phyloP scores from a whole-genome alignment of 2,797 vertebrate genomes.

The Oreochromis grahami region DNA sequence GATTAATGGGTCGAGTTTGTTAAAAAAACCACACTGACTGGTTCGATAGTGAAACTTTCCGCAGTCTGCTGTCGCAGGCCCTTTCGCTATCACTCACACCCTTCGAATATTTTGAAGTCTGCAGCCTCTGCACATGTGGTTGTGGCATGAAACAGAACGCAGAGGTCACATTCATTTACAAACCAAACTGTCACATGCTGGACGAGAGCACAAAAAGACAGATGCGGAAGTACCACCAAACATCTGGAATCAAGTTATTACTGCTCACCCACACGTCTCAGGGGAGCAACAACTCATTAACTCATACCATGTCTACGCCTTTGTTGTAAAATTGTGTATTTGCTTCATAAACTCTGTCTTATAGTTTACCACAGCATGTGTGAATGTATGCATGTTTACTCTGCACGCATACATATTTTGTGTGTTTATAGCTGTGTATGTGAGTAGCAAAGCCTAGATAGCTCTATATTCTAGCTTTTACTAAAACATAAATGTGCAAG shows the following conservation, averaged over 20 bases:
- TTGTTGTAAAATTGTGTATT: not conserved
- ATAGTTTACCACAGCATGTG: not conserved
- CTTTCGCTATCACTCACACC: not conserved
- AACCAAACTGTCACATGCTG: not conserved
- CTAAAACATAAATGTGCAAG: not conserved
- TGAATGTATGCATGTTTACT: not conserved
- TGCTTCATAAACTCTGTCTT: not conserved
- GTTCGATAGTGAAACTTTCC: not conserved
- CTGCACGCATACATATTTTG: not conserved
- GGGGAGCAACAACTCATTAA: slow-evolving; percentile 2
- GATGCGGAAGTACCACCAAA: slow-evolving; percentile 8
- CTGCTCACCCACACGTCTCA: not conserved
- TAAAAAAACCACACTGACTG: not conserved
- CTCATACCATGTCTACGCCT: not conserved
- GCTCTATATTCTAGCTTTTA: not conserved
- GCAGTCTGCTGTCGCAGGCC: not conserved
- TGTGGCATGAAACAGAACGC: slow-evolving; percentile 8
- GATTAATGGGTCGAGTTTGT: not conserved
- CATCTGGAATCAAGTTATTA: slow-evolving; percentile 28
- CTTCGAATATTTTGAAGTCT: not conserved
- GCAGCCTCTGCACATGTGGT: not conserved
- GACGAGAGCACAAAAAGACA: not conserved
- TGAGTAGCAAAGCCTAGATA: not conserved
- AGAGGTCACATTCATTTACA: slow-evolving; percentile 1
- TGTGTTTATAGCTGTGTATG: not conserved